Base-by-base conservation (phyloP, 2,888 invertebrate genomes). In the Meghimatium bilineatum region DNA sequence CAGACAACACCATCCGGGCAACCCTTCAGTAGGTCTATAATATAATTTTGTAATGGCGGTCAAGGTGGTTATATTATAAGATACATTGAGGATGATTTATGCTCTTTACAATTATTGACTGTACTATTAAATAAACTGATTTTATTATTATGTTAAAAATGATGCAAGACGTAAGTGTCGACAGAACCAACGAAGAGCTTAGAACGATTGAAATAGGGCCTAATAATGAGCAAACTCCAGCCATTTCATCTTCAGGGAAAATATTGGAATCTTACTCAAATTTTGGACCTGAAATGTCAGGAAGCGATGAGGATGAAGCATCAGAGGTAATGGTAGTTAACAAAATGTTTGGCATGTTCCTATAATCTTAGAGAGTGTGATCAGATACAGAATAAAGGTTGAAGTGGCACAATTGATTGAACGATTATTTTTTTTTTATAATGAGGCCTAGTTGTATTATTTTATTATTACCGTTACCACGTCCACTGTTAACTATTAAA, bases 241-340 rank as follows among this genome's bases (percentile, higher is more conserved):
- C 87, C 84, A 86, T 90, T 85, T 80, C 82, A 82, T 85, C 87
- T 84, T 85, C 87, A 83, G 83, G 85, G 82, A 88, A 87, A 78
- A 96, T 96, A 94, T 84, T 86, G 83, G 86, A 88, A 85, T 85
- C 89, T n/a, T 88, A 89, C 84, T 89, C 90, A 38, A 96, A 96
- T 95, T 97, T 96, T 95, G 97, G 97, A 95, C 96, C 97, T 94
- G 97, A 97, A 95, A 96, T 97, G 94, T 97, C 97, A 93, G 97
- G 97, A 95, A 97, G 97, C 94, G 98, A 98, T 94, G 97, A 97
- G 95, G 98, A 97, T 94, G 97, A 97, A 95, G 97, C 97, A 94
- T 97, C 97, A 93, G 97, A 97, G 97, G 97, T 98, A 96, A 80
- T 83, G n/a, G 3, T n/a, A 23, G n/a, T 63, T 8, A 63, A n/a